Percentiles rank a stretch among this genome's conserved stretches.
phyloP scores from a whole-genome alignment of 2,797 vertebrate species.

The Hydrolagus colliei region DNA sequence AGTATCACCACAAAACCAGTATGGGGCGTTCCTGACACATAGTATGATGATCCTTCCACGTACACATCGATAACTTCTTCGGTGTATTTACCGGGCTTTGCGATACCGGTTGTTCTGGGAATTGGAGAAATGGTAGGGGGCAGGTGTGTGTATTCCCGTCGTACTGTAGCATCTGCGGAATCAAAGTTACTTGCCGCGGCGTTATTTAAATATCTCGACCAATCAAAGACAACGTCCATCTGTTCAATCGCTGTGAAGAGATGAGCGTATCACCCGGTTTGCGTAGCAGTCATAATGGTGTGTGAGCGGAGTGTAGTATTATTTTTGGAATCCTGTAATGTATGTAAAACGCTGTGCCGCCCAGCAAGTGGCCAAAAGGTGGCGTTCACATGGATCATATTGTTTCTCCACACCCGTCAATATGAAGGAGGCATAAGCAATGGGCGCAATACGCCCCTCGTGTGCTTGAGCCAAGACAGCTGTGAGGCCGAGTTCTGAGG shows the following conservation, averaged over 20 bases:
- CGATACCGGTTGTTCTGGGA: background rate
- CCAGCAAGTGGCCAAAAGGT: background rate
- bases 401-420: background rate
- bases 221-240: background rate
- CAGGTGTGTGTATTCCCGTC: background rate
- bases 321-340: background rate
- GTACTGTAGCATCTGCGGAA: background rate
- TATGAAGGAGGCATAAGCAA: background rate
- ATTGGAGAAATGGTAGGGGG: background rate
- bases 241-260: background rate
- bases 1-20: too few species aligned
- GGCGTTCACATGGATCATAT: background rate
- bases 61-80: too few species aligned
- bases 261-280: background rate
- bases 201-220: background rate
- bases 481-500: background rate
- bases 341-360: background rate
- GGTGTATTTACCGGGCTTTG: too few species aligned
- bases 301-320: background rate
- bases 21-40: too few species aligned
- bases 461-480: background rate
- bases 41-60: too few species aligned
- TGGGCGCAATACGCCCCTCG: background rate
- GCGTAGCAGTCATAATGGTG: background rate
- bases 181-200: background rate